phyloP scores from a whole-genome alignment of 1,140 invertebrate genomes.

The Spodoptera litura region DNA sequence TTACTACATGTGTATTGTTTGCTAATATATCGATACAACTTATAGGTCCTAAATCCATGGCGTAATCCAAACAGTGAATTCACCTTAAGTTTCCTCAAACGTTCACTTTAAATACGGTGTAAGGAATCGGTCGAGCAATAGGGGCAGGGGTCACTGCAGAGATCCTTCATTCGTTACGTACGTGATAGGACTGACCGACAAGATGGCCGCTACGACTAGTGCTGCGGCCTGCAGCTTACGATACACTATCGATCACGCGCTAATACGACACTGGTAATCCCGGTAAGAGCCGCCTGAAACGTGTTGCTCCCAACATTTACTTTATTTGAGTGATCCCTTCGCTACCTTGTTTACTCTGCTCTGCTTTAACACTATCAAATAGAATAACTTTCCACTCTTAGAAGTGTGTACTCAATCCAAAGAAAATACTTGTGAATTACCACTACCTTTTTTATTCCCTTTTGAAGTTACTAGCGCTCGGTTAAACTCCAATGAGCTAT shows the following conservation, averaged over 20 bases:
- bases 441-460: not conserved
- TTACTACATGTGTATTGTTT: no score
- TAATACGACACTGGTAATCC: constrained; percentile 62
- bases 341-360: constrained; percentile 21
- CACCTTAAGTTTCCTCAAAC: constrained; percentile 18
- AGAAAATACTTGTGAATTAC: constrained; percentile 39
- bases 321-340: constrained; percentile 35
- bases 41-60: not conserved
- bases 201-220: constrained; percentile 45
- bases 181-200: constrained; percentile 56
- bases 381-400: not conserved
- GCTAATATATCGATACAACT: not conserved
- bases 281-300: constrained; percentile 48
- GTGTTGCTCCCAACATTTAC: constrained; percentile 43
- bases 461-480: constrained; percentile 17
- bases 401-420: constrained; percentile 28
- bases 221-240: constrained; percentile 45
- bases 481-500: constrained; percentile 32
- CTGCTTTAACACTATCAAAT: constrained; percentile 28
- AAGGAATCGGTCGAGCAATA: constrained; percentile 20
- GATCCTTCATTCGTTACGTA: constrained; percentile 55
- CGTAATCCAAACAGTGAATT: not conserved
- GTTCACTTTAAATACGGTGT: constrained; percentile 28
- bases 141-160: constrained; percentile 49
- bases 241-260: constrained; percentile 56